Evolutionary conservation across 2,888 invertebrate genomes (phyloP), one percentile per base, ranked within the genome.

Genomic region (Sarcophaga caerulescens): DNA sequence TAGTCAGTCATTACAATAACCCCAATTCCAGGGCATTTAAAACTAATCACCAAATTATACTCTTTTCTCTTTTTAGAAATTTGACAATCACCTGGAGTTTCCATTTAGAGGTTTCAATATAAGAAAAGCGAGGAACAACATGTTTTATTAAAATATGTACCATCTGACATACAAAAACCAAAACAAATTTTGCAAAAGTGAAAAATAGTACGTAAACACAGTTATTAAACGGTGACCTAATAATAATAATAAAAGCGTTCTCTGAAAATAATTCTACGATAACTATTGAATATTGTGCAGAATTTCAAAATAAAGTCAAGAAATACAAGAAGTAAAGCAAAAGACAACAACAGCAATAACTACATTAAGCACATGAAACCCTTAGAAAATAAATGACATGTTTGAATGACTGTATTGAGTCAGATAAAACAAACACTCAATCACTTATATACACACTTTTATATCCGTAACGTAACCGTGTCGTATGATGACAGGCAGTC

Each of bases 81-180:
- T 71, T 81, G 86, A 86, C 86, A 86, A 86, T 86, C 86, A 86
- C 75, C 63, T 52, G 75, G 84, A 62, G 86, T 86, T 86, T 86
- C 77, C 74, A 84, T 84, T 78, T 45, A 86, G 62, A 75, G 86
- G 86, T 86, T 86, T 86, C 86, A 86, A 78, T 25, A 19, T 8
- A 76, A 52, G 52, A 17, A 52, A 52, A 52, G 52, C 35, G 59
- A 25, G 75, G 71, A 81, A 75, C 74, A 79, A 84, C 75, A 78
- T 81, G 14, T 84, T 81, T 81, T 75, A 84, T 69, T 47, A 19
- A 71, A 65, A 21, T 35, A n/a, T n/a, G n/a, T n/a, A 44, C 2
- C 17, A 52, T 14, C 12, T 14, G 52, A 12, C 14, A 52, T 17
- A 52, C 52, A 14, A 17, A 70, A 47, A 21, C 19, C 11, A 44